Evolutionary conservation across 2,113 vertebrate species (phyloP), one percentile per base, ranked within the genome.

Genomic region (Thymallus thymallus): DNA sequence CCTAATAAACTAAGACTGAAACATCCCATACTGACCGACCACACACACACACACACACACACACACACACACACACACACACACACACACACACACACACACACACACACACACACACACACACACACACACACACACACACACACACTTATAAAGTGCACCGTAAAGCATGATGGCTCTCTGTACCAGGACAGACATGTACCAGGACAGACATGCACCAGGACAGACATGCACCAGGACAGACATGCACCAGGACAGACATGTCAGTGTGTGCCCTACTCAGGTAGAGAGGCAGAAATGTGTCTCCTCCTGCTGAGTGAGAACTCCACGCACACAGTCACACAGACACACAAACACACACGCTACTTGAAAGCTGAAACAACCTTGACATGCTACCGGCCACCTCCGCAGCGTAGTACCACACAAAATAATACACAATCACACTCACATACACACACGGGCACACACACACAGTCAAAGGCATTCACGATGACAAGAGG

Each of bases 361-460:
- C 72, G 70, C 84, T 86, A 88, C 86, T 84, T 92, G 91, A 89
- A 41, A 41, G 35, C 10, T 2, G 0, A 10, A 89, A 5, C 90
- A 91, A 91, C 89, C 90, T 89, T 88, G 88, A 91, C 90, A 82
- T 65, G 77, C 83, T 79, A 84, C 76, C 75, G 83, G 86, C 78
- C 87, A 87, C 85, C 82, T 88, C 78, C 22, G 79, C 82, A 89
- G 83, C 82, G 84, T 88, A 82, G 87, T 84, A 85, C 35, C 35
- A 41, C 9, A 41, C 80, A 88, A 46, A 71, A 64, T 63, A 32
- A 45, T 48, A 74, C 41, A 62, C 69, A 60, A 24, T 56, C 74
- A 41, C 35, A 41, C 35, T 10, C 81, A 86, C 79, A 82, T 75
- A 85, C 73, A 81, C 76, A 78, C 23, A 85, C 84, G 85, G 77